Evolutionary conservation across 2,888 invertebrate species (phyloP).

Genomic region (Balanococcus diminutus): DNA sequence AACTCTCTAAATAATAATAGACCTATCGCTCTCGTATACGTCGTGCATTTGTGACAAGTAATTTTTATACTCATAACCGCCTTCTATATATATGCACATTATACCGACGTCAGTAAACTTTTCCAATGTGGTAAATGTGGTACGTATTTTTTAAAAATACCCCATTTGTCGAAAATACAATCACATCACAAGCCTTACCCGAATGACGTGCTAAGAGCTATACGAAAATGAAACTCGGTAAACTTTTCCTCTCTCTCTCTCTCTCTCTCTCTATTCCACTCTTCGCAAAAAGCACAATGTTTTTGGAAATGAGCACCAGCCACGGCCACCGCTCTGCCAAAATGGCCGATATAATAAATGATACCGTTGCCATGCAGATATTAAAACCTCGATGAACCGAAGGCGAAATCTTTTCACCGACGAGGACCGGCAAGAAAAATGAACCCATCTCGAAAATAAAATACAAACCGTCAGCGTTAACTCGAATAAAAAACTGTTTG

Average conservation of each 20-base stretch:
- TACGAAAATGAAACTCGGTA: neutral
- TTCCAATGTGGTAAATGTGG: no score
- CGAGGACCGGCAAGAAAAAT: constrained; percentile 46
- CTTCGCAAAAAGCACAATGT: neutral
- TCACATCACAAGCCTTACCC: neutral
- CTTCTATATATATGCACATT: neutral
- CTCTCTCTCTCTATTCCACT: neutral
- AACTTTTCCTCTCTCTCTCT: no score
- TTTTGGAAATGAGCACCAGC: constrained; percentile 33
- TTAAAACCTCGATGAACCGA: constrained; percentile 8
- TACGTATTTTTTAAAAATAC: neutral
- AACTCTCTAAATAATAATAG: constrained; percentile 31
- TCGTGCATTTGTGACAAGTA: constrained; percentile 8
- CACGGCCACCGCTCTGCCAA: constrained; percentile 27
- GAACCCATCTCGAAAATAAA: constrained; percentile 45
- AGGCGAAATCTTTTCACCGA: constrained; percentile 35
- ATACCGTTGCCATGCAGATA: constrained; percentile 51
- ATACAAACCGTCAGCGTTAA: neutral
- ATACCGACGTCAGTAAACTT: neutral
- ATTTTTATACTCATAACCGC: constrained; percentile 9
- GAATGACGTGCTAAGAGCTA: neutral
- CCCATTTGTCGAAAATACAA: neutral
- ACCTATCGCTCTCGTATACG: neutral
- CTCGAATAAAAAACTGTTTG: constrained; percentile 44
- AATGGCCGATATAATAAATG: constrained; percentile 54